Evolutionary conservation across 2,113 vertebrate genomes (phyloP), one percentile per base, ranked within the genome.

Genomic region (Fregata magnificens): DNA sequence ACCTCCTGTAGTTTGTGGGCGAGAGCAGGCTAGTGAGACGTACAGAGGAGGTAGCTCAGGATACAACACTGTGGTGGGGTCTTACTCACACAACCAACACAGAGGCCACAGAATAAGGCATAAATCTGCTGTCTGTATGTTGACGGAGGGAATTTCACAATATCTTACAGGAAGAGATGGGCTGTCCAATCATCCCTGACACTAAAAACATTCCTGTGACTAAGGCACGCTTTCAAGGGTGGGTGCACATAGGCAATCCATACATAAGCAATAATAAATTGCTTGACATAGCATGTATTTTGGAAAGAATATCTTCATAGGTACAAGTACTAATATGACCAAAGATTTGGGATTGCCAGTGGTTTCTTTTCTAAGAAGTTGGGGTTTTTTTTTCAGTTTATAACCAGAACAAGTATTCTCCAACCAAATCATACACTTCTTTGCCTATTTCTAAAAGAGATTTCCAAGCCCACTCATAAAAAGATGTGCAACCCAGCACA

Each of bases 81-180:
- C 25, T 31, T 42, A 17, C 25, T 13, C 44, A 12, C 1, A 0
- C 16, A 42, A 19, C 8, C 15, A 32, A 10, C 16, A 25, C 18
- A 42, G 50, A 38, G 36, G 26, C 47, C 47, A 38, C 9, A 65
- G 18, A 45, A 40, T 11, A 58, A 69, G 4, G 12, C n/a, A 22
- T 22, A 25, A 55, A 31, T 45, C 16, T 79, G 16, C 38, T 31
- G 16, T 36, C 53, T 59, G 12, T 16, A 13, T 26, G 7, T 24
- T 12, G 16, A 10, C 8, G 8, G 38, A 49, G 47, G 19, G 28
- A 78, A 49, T 34, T 18, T 63, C 18, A 29, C 29, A 45, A 7
- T 32, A 79, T 18, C 17, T n/a, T 20, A 36, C 0, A 5, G 18
- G 38, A 56, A 58, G 21, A 74, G 16, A 11, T 15, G 17, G 22